Evolutionary conservation across 1,140 invertebrate species (phyloP), one percentile per base, ranked within the genome.

Genomic region (Sogatella furcifera): DNA sequence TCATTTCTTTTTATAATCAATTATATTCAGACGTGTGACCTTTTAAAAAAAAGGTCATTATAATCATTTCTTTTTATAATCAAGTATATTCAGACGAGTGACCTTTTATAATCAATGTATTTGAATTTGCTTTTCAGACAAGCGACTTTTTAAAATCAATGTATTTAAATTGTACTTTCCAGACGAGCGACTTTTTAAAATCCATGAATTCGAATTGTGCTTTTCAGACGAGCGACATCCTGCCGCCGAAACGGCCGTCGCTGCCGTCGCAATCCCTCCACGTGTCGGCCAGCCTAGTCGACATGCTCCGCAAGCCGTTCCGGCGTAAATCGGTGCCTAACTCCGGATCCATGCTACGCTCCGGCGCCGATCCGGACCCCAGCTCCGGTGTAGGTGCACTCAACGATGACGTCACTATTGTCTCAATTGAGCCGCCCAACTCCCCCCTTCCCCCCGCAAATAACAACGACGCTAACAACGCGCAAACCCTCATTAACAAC

Each of bases 281-380:
- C 61, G 74, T 73, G 46, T 74, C 77, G 64, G 72, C 77, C 67
- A 73, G 76, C 14, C 74, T 81, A 66, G 80, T 82, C 64, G 78
- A 77, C 69, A 72, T 82, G 55, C 74, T 84, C 49, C 73, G 78
- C 58, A 79, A 81, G 66, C 83, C 82, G 14, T 84, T 85, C 69
- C 74, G 80, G 59, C 77, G 82, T 68, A 84, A 83, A 72, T 83
- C 82, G 8, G 81, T 77, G 13, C 81, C 83, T 0, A 80, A 80
- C 49, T 83, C 82, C n/a, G n/a, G n/a, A 41, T 81, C 81, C 1
- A 74, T 80, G 21, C 17, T 41, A 1, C 52, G 59, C 4, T 59
- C 62, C 17, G 49, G 15, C 15, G 59, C 42, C 5, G 19, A 56
- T 5, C 61, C 54, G 8, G 59, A 53, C 9, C 42, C 62, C 6